Conservation (phyloP, 1,140 invertebrate species). For the Vollenhovia emeryi region DNA sequence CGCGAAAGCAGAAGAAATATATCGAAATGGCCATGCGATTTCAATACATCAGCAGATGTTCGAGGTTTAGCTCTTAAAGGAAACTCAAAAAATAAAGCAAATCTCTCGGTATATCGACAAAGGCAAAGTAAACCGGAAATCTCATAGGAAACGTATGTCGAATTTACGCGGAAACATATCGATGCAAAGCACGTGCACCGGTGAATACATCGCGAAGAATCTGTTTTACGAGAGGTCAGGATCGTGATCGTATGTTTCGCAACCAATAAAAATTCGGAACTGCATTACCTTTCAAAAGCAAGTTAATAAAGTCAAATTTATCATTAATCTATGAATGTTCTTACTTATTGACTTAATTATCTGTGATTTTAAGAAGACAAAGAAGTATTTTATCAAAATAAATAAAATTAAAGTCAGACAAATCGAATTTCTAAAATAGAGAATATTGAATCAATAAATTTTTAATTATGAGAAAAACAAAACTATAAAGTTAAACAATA, state of each 20-base stretch:
- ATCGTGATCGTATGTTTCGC: slow-evolving; percentile 30
- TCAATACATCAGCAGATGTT: not conserved
- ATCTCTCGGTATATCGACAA: not conserved
- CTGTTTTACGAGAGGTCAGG: slow-evolving; percentile 49
- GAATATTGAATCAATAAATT: not conserved
- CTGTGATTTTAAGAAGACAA: not conserved
- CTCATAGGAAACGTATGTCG: slow-evolving; percentile 31
- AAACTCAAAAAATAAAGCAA: slow-evolving; percentile 13
- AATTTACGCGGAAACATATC: slow-evolving; percentile 41
- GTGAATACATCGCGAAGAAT: slow-evolving; percentile 64
- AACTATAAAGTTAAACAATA: too few species aligned
- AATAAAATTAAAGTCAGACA: not conserved
- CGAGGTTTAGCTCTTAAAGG: slow-evolving; percentile 19
- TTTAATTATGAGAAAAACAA: not conserved
- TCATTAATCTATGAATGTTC: not conserved
- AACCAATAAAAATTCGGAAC: not conserved
- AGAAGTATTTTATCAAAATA: not conserved
- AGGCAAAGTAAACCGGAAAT: slow-evolving; percentile 23
- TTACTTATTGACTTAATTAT: not conserved
- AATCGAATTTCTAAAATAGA: not conserved
- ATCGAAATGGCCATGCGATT: slow-evolving; percentile 12
- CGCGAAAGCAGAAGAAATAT: not conserved
- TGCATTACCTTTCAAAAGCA: not conserved
- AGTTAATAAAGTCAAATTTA: slow-evolving; percentile 26
- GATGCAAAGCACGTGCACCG: slow-evolving; percentile 62